Percentiles rank a stretch among this genome's conserved stretches.
Conservation (phyloP, 2,113 vertebrate species). For the Hyperopisus bebe region DNA sequence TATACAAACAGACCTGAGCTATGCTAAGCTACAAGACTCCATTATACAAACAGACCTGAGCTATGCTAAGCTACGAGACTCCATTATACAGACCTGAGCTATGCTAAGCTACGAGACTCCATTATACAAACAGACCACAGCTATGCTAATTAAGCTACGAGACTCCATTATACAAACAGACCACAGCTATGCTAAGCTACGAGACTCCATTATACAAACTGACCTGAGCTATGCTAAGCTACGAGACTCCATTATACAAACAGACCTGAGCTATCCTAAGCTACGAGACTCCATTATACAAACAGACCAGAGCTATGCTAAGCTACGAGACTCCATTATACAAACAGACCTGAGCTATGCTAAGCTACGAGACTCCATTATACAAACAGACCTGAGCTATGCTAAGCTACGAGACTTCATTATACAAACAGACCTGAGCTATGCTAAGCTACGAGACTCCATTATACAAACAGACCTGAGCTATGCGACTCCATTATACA, state of each 20-base stretch:
- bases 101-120: background rate
- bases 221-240: background rate
- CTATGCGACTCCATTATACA: background rate
- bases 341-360: background rate
- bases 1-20: background rate
- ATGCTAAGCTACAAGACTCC: background rate
- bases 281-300: background rate
- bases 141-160: background rate
- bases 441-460: background rate
- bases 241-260: background rate
- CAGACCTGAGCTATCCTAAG: background rate
- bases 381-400: background rate
- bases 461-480: background rate
- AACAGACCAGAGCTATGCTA: background rate
- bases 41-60: background rate
- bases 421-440: background rate
- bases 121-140: background rate
- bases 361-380: background rate
- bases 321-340: background rate
- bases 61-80: background rate
- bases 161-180: background rate
- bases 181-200: background rate
- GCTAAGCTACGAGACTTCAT: background rate
- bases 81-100: background rate
- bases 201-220: background rate